Percentiles rank a stretch among this genome's conserved stretches.
phyloP scores from a whole-genome alignment of 2,797 vertebrate genomes.

The Luscinia megarhynchos region DNA sequence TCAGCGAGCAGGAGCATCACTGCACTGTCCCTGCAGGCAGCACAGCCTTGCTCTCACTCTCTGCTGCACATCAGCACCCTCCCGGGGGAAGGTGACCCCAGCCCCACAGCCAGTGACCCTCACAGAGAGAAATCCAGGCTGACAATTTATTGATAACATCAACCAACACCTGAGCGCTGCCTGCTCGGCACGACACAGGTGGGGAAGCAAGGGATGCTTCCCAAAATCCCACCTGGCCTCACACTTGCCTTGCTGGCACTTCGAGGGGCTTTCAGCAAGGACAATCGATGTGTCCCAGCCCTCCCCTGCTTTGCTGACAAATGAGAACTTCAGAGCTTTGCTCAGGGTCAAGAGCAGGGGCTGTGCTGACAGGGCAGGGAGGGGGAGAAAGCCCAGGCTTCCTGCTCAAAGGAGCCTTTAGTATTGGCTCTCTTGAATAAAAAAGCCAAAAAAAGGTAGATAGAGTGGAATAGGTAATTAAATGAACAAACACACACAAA shows the following conservation, averaged over 20 bases:
- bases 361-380: not conserved
- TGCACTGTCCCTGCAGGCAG: not conserved
- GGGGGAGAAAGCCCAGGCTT: not conserved
- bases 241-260: conserved; percentile 31
- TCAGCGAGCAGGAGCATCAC: not conserved
- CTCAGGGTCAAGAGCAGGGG: not conserved
- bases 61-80: not conserved
- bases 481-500: not conserved
- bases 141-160: conserved; percentile 83
- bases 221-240: conserved; percentile 34
- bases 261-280: conserved; percentile 77
- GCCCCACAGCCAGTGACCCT: conserved; percentile 50
- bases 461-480: not conserved
- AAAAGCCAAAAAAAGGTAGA: not conserved
- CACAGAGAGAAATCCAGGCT: conserved; percentile 28
- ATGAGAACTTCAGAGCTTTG: not conserved
- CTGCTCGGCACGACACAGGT: not conserved
- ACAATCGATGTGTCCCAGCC: conserved; percentile 69
- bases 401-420: not conserved
- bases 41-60: not conserved
- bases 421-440: not conserved
- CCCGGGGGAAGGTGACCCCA: not conserved
- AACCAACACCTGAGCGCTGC: conserved; percentile 74
- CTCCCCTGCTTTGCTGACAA: not conserved
- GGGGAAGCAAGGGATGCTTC: conserved; percentile 5